A percentile compares a stretch with the other conserved stretches of the same genome.
Conservation (phyloP, 2,888 invertebrate genomes). For the Amitus sp. region DNA sequence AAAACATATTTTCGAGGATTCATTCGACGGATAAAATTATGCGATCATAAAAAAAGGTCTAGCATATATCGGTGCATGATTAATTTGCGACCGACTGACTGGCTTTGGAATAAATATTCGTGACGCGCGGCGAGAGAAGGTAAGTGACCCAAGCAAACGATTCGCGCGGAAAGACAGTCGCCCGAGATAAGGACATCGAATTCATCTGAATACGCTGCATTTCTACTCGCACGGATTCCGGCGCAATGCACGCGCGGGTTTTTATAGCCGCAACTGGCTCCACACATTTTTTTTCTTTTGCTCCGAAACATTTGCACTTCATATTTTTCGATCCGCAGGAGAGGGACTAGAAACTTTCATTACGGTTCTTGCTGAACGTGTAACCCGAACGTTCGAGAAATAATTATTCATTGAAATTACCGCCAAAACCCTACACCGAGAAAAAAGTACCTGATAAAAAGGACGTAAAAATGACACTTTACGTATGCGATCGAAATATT, state of each 20-base stretch:
- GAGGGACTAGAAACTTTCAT: no score
- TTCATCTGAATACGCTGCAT: conserved; percentile 26
- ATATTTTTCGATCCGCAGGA: conserved; percentile 15
- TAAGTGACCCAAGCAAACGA: conserved; percentile 22
- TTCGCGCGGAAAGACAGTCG: conserved; percentile 14
- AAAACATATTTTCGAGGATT: no score
- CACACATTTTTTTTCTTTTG: conserved; percentile 11
- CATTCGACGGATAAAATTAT: no score
- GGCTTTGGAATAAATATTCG: conserved; percentile 1
- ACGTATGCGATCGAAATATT: no score
- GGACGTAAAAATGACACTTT: no score
- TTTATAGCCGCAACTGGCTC: conserved; percentile 28
- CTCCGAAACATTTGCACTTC: neutral
- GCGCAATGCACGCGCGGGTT: no score
- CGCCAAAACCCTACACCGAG: no score
- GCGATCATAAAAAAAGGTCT: neutral
- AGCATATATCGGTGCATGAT: neutral
- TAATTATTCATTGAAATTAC: no score
- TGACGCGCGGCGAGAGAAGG: conserved; percentile 16
- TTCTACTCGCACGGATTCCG: conserved; percentile 21
- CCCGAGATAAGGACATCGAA: conserved; percentile 23
- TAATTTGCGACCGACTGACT: neutral
- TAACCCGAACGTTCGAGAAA: no score
- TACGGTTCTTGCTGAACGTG: no score
- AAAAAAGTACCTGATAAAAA: no score